Conservation (phyloP, 2,113 vertebrate genomes). For the Dolichotis patagonum region DNA sequence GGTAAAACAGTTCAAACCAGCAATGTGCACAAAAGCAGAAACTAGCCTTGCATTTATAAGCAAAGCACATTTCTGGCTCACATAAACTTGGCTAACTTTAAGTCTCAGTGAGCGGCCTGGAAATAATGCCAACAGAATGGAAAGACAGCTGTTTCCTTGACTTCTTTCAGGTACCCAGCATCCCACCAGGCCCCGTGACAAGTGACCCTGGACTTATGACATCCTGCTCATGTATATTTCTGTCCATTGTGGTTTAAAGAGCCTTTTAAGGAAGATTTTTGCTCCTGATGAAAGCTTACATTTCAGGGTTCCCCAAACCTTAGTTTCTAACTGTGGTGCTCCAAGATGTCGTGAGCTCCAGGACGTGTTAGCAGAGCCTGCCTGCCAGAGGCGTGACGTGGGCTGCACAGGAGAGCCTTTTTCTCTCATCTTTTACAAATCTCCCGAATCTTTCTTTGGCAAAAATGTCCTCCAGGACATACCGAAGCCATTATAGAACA, state of each 20-base stretch:
- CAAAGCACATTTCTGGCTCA: background rate
- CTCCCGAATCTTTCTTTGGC: background rate
- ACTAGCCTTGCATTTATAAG: background rate
- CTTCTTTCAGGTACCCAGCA: accelerated
- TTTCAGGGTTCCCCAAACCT: background rate
- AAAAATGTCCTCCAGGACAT: background rate
- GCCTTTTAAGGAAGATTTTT: background rate
- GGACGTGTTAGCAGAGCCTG: background rate
- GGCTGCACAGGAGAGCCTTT: background rate
- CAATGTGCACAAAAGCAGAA: background rate
- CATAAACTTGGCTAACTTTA: background rate
- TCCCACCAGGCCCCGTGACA: accelerated
- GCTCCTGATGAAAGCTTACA: background rate
- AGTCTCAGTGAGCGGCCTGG: background rate
- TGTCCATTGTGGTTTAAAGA: background rate
- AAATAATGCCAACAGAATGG: accelerated
- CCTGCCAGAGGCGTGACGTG: background rate
- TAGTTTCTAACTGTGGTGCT: background rate
- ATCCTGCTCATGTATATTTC: background rate
- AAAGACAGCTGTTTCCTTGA: too few relatives aligned
- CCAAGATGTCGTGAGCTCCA: too few relatives aligned
- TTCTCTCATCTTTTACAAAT: background rate
- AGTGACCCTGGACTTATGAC: background rate
- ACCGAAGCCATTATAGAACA: background rate
- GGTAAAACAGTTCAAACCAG: background rate